These are phyloP conservation scores for Philantomba maxwellii DNA, from an alignment of 2,113 vertebrate genomes.

Conservation along the genomic window DNA sequence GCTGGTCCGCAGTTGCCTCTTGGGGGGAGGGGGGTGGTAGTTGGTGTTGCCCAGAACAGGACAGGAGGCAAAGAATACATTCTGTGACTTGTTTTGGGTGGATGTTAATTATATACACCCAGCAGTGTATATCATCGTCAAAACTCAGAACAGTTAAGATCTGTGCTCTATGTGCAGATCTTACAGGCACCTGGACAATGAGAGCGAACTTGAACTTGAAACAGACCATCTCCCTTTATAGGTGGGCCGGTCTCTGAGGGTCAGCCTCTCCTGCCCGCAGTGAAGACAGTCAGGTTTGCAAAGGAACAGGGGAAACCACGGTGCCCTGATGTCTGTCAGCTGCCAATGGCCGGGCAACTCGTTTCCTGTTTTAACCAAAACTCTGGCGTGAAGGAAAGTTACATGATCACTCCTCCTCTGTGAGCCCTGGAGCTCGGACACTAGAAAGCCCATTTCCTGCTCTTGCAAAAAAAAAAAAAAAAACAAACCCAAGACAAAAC, in stretches of 20 bases:
- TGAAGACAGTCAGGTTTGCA: slow-evolving; percentile 34
- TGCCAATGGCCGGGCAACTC: slow-evolving; percentile 20
- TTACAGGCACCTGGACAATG: too few species aligned
- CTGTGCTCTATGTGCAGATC: neutral
- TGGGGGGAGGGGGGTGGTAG: accelerated
- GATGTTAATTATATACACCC: neutral
- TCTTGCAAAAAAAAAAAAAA: neutral
- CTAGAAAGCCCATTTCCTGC: neutral
- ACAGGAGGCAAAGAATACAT: neutral
- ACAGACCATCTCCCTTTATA: neutral
- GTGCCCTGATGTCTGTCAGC: slow-evolving; percentile 51
- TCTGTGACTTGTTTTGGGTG: neutral
- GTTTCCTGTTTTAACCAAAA: slow-evolving; percentile 72
- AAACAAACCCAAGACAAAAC: neutral
- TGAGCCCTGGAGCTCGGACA: neutral
- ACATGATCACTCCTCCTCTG: neutral
- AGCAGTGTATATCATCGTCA: neutral
- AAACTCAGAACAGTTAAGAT: neutral
- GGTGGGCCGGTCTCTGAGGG: neutral
- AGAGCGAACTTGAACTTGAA: neutral
- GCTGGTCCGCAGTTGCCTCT: neutral
- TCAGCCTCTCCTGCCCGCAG: slow-evolving; percentile 42
- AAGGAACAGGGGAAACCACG: slow-evolving; percentile 48
- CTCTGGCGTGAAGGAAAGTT: slow-evolving; percentile 50
- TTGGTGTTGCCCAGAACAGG: neutral